Base-by-base conservation (phyloP, 2,888 invertebrate genomes). In the Clitarchus hookeri region DNA sequence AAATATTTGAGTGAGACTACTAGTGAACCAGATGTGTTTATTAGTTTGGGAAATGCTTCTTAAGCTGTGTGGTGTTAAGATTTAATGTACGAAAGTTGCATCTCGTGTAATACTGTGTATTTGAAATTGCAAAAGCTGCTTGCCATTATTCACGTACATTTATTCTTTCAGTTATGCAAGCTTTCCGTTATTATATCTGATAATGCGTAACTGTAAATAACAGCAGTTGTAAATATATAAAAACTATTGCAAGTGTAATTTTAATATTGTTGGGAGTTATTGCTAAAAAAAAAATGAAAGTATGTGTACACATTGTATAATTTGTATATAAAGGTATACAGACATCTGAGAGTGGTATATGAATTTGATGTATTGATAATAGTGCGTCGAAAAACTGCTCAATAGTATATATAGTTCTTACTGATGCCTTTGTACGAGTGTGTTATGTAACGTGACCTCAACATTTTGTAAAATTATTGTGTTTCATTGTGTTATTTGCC, bases 401-500 rank as follows among this genome's bases (percentile, higher is more conserved):
- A 65, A 65, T 53, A 53, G 53, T 53, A 65, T 65, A 19, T 65
- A 65, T 65, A 65, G 65, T 65, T 65, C 65, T 65, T 65, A 23
- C 65, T 65, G 65, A 65, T 65, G 65, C 65, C 65, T 65, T 65
- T 65, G 65, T 65, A 65, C 19, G 16, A 65, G 65, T 65, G 65
- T 65, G 8, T 53, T 53, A 65, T 65, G 65, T 23, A 19, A 65
- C 65, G 16, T 65, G 65, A n/a, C 65, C 19, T 65, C 65, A 16
- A 65, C 65, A 65, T 65, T 65, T 65, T 65, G 65, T 65, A 23
- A 65, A n/a, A n/a, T 65, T 8, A 65, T 8, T 65, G 65, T 65
- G 53, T 65, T 65, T 65, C n/a, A 65, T 65, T 65, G 65, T 65
- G 65, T 65, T 65, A n/a, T 65, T n/a, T 65, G n/a, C 65, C 65